phyloP scores from a whole-genome alignment of 2,113 vertebrate species.

The Paramormyrops kingsleyae region DNA sequence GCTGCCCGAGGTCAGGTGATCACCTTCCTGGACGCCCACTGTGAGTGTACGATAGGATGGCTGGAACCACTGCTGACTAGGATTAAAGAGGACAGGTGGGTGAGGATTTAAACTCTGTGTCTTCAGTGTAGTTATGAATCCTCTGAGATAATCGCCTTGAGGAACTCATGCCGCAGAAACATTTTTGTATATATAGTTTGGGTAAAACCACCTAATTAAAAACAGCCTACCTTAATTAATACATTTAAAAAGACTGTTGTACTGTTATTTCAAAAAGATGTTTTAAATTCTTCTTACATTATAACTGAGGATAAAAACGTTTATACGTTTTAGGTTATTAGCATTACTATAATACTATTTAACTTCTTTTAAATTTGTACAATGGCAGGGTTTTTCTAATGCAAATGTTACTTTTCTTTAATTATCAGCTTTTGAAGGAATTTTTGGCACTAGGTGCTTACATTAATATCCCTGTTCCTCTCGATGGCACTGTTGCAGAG shows the following conservation, averaged over 20 bases:
- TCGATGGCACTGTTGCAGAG: not conserved
- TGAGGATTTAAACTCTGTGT: constrained; percentile 28
- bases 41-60: constrained; percentile 90
- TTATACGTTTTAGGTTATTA: too few relatives aligned
- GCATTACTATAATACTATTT: too few relatives aligned
- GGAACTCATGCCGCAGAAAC: not conserved
- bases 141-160: not conserved
- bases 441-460: not conserved
- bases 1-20: constrained; percentile 85
- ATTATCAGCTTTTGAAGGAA: not conserved
- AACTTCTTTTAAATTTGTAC: not conserved
- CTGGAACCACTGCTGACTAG: constrained; percentile 85
- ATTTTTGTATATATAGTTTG: not conserved
- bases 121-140: not conserved
- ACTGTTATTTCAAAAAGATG: too few relatives aligned
- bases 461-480: not conserved
- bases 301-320: too few relatives aligned
- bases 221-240: not conserved
- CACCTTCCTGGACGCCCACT: constrained; percentile 94
- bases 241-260: not conserved
- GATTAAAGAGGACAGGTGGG: constrained; percentile 80
- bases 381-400: not conserved
- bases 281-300: too few relatives aligned
- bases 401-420: not conserved
- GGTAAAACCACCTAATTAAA: not conserved